Conservation (phyloP, 2,888 invertebrate genomes). For the Spodoptera littoralis region DNA sequence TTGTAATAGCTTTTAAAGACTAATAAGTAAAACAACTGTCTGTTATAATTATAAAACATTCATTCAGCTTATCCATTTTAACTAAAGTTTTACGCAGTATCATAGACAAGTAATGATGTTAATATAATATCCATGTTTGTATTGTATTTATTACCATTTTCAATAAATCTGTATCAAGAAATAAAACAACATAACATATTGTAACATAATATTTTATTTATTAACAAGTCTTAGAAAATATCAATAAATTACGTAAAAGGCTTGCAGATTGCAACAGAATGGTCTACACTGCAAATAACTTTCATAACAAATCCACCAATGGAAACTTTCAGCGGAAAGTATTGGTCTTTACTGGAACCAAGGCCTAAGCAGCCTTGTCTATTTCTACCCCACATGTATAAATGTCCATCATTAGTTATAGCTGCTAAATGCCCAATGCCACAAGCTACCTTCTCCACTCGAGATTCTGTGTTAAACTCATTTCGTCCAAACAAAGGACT, state of each 20-base stretch:
- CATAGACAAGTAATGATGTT: neutral
- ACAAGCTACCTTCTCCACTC: slow-evolving; percentile 91
- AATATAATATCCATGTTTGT: neutral
- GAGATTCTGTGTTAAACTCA: slow-evolving; percentile 92
- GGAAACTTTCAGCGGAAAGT: slow-evolving; percentile 95
- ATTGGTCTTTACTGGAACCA: slow-evolving; percentile 94
- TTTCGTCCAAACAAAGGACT: slow-evolving; percentile 95
- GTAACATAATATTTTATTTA: slow-evolving; percentile 54
- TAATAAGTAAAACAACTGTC: too few relatives aligned
- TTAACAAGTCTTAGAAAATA: slow-evolving; percentile 56
- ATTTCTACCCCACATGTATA: slow-evolving; percentile 98
- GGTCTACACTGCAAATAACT: slow-evolving; percentile 95
- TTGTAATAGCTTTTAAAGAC: too few relatives aligned
- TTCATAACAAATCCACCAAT: slow-evolving; percentile 93
- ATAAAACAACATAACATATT: slow-evolving; percentile 34
- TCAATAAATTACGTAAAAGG: slow-evolving; percentile 86
- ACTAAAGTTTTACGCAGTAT: too few relatives aligned
- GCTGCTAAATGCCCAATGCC: slow-evolving; percentile 94
- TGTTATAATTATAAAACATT: too few relatives aligned
- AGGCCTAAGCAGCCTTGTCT: slow-evolving; percentile 95
- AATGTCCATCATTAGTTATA: slow-evolving; percentile 93
- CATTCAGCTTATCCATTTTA: too few relatives aligned
- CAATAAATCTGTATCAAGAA: slow-evolving; percentile 4
- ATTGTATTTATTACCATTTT: too few relatives aligned
- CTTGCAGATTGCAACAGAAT: slow-evolving; percentile 93